Evolutionary conservation across 2,797 vertebrate genomes (phyloP).

Genomic region (Choloepus didactylus): DNA sequence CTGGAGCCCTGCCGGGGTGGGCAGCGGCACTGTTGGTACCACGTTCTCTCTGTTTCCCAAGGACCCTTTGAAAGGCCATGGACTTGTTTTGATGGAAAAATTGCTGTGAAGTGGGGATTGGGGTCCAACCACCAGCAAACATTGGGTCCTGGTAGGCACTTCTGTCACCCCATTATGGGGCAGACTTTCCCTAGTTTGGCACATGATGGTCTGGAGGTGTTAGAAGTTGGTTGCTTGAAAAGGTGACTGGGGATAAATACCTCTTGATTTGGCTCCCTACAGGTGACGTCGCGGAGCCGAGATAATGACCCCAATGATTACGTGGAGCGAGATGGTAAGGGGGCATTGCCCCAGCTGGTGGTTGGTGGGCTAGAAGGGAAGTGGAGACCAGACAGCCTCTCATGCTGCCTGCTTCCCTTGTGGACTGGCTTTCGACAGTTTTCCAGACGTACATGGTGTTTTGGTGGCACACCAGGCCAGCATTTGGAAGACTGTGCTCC

Average conservation of each 20-base stretch:
- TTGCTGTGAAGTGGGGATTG: neutral
- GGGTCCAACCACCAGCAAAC: neutral
- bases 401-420: neutral
- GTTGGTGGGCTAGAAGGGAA: neutral
- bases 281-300: conserved; percentile 98
- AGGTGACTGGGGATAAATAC: neutral
- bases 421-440: neutral
- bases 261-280: conserved; percentile 63
- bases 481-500: neutral
- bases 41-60: neutral
- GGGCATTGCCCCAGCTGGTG: rapidly evolving
- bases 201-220: neutral
- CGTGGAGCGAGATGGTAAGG: conserved; percentile 96
- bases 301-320: conserved; percentile 99
- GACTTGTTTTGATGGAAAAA: neutral
- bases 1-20: neutral
- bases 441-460: rapidly evolving
- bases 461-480: neutral
- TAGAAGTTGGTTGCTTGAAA: neutral
- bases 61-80: neutral
- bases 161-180: neutral
- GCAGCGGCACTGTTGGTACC: neutral
- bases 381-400: neutral
- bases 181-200: neutral
- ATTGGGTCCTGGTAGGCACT: neutral